phyloP scores from a whole-genome alignment of 1,140 invertebrate species.

The Caenorhabditis briggsae region DNA sequence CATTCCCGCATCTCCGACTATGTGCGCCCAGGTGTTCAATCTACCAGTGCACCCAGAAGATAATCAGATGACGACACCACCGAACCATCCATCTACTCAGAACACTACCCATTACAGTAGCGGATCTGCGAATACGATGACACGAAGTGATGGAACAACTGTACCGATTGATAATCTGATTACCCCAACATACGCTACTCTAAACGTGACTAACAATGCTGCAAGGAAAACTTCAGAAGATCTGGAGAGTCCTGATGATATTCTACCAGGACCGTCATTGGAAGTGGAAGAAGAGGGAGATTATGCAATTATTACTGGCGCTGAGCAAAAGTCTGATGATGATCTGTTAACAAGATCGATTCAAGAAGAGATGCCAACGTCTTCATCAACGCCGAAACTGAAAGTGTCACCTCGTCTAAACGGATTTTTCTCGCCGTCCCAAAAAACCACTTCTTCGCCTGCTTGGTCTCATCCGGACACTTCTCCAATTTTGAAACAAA shows the following conservation, averaged over 20 bases:
- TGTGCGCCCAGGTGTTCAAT: slow-evolving; percentile 37
- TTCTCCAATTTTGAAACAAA: neutral
- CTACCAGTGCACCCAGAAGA: neutral
- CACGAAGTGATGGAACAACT: slow-evolving; percentile 7
- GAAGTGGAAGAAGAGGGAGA: slow-evolving; percentile 25
- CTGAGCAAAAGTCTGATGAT: slow-evolving; percentile 19
- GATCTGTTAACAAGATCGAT: slow-evolving; percentile 14
- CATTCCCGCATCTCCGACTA: slow-evolving; percentile 16
- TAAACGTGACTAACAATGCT: neutral
- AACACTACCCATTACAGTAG: slow-evolving; percentile 28
- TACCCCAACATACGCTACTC: slow-evolving; percentile 16
- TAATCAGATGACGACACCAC: neutral
- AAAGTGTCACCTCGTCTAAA: neutral
- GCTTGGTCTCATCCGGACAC: slow-evolving; percentile 11
- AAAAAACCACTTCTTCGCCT: neutral
- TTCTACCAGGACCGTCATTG: neutral
- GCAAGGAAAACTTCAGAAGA: slow-evolving; percentile 3
- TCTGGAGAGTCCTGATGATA: slow-evolving; percentile 23
- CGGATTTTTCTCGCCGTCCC: slow-evolving; percentile 24
- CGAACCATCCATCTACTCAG: neutral
- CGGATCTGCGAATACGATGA: slow-evolving; percentile 43
- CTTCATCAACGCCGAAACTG: slow-evolving; percentile 3
- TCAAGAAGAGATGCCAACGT: slow-evolving; percentile 4
- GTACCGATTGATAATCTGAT: slow-evolving; percentile 9
- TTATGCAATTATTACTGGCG: slow-evolving; percentile 8